A percentile compares a stretch with the other conserved stretches of the same genome.
Evolutionary conservation across 2,797 vertebrate species (phyloP).

Genomic region (Chelon labrosus): DNA sequence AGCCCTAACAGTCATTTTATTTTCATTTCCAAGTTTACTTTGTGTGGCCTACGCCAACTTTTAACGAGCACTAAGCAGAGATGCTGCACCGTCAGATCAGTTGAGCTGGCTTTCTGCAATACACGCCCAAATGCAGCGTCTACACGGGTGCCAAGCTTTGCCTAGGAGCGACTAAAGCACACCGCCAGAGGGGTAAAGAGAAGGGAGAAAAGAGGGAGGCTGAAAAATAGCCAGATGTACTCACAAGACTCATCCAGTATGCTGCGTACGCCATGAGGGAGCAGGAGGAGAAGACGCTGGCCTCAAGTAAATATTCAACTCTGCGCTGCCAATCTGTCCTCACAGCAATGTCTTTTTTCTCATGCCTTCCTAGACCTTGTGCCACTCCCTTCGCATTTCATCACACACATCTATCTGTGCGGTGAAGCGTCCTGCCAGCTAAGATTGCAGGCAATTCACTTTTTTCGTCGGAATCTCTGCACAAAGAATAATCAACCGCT

Average conservation of each 20-base stretch:
- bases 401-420: background rate
- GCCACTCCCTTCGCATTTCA: conserved; percentile 71
- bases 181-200: background rate
- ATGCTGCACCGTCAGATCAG: background rate
- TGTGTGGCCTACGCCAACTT: conserved; percentile 19
- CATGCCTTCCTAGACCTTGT: conserved; percentile 13
- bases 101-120: conserved; percentile 5
- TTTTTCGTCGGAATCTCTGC: background rate
- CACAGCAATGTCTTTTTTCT: background rate
- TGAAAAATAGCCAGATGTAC: conserved; percentile 54
- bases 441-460: too few species aligned
- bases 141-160: background rate
- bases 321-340: conserved; percentile 11
- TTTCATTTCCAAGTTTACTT: background rate
- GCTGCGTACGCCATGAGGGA: conserved; percentile 82
- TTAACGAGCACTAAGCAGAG: background rate
- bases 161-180: background rate
- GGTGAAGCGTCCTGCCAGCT: background rate
- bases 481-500: background rate
- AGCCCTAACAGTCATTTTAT: background rate
- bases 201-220: background rate
- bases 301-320: background rate
- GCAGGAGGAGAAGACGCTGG: background rate
- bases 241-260: conserved; percentile 76
- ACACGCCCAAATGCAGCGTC: background rate